Evolutionary conservation across 2,888 invertebrate species (phyloP), one percentile per base, ranked within the genome.

Genomic region (Pheosia tremula): DNA sequence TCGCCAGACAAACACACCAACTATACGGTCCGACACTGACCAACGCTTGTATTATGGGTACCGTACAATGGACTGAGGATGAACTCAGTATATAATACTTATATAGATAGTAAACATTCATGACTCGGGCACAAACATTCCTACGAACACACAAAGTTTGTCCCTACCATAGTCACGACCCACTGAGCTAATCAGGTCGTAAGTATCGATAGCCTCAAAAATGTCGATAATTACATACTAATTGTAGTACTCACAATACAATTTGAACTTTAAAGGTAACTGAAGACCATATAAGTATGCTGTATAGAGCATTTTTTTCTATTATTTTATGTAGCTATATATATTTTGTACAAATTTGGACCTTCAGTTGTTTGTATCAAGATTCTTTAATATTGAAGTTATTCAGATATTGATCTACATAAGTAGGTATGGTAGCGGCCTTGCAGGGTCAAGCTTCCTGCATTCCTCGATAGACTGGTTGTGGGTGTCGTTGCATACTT

Each of bases 401-500:
- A 49, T 45, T 49, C 55, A 43, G 71, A 76, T 77, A 80, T 70
- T 80, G 81, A 82, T 85, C 85, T 83, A 83, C 80, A 83, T 85
- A 83, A 74, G 74, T 71, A 79, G 82, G 84, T 87, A 86, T 82
- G 82, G 64, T 7, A 75, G 75, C 85, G 90, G 81, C 91, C 92
- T 91, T 91, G 91, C 85, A 81, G 79, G 87, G 88, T 89, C 91
- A 80, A 79, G 86, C 89, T 90, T 89, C 91, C 88, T 80, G 83
- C 87, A 86, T 87, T 88, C 89, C 85, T 86, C 80, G 68, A 78
- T 80, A 81, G 72, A 80, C 78, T 79, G 69, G 78, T 76, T 68
- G 57, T 66, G 67, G 62, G 36, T 60, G 43, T 53, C 9, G 9
- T 43, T 43, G 9, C 43, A 43, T 9, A 9, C 9, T 43, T 43